These are phyloP conservation scores for Collichthys lucidus DNA, from an alignment of 2,113 vertebrate species.

Conservation along the genomic window DNA sequence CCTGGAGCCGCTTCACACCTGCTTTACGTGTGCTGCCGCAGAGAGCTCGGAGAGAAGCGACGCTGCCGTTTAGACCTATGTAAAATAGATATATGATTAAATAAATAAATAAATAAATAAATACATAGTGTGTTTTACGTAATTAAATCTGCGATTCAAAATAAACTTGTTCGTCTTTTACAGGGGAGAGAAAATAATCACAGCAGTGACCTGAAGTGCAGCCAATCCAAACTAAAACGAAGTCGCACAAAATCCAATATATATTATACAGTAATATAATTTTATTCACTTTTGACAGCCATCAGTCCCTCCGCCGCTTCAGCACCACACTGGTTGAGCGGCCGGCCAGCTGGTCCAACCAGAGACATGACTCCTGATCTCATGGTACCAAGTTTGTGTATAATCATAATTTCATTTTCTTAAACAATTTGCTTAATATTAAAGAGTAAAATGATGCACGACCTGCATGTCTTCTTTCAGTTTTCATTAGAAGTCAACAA, in stretches of 20 bases:
- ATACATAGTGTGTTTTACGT: background rate
- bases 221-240: background rate
- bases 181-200: background rate
- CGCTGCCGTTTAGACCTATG: background rate
- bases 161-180: background rate
- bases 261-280: too few relatives aligned
- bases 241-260: background rate
- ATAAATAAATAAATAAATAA: background rate
- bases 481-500: background rate
- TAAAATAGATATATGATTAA: background rate
- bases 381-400: background rate
- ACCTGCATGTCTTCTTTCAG: too few relatives aligned
- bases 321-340: background rate
- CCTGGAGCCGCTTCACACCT: constrained; percentile 27
- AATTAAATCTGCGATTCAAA: background rate
- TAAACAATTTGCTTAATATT: background rate
- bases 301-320: too few relatives aligned
- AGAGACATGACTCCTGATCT: background rate
- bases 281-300: too few relatives aligned
- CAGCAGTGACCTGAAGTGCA: background rate
- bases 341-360: background rate
- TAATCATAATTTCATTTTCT: background rate
- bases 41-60: too few relatives aligned
- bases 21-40: background rate
- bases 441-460: background rate